Evolutionary conservation across 2,888 invertebrate genomes (phyloP), one percentile per base, ranked within the genome.

Genomic region (Molorchus minor): DNA sequence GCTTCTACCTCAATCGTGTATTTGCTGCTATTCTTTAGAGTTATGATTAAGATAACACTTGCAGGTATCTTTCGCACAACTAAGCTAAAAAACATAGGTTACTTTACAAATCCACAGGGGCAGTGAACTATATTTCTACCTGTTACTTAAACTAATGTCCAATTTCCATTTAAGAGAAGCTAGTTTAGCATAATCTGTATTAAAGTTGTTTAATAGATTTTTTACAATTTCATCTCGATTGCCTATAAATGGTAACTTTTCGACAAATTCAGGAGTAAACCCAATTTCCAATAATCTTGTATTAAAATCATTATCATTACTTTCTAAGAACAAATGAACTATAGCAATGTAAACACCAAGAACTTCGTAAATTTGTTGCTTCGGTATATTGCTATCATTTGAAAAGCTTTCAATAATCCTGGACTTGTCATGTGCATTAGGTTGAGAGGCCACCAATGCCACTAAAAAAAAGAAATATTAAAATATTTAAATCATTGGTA

Each of bases 61-160:
- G 75, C 73, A 13, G 73, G 70, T 49, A 76, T 61, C 56, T 74
- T 73, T 49, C 70, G 72, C 4, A 70, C 64, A 21, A 78, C 59
- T 8, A 68, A 53, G 57, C 78, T 79, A 56, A 64, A 77, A 49
- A 44, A 15, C 15, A 12, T 8, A 30, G 30, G 38, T 54, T 47
- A 53, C 44, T 25, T 36, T 36, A 15, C 25, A 44, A 52, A 43
- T 40, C 17, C 52, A 33, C 45, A 16, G 55, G 41, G 45, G 12
- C n/a, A 56, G 38, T 30, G 33, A 40, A 33, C 46, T 35, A 16
- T 17, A 53, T 35, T 43, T 43, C 61, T 69, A 77, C 78, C 75
- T 76, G 61, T 72, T 70, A 49, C 67, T 64, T 67, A 79, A 72
- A 69, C 79, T 79, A 15, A 78, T 74, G 72, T 79, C 78, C 56